Percentiles rank a stretch among this genome's conserved stretches.
Conservation (phyloP, 2,888 invertebrate species). For the Tetropium fuscum region DNA sequence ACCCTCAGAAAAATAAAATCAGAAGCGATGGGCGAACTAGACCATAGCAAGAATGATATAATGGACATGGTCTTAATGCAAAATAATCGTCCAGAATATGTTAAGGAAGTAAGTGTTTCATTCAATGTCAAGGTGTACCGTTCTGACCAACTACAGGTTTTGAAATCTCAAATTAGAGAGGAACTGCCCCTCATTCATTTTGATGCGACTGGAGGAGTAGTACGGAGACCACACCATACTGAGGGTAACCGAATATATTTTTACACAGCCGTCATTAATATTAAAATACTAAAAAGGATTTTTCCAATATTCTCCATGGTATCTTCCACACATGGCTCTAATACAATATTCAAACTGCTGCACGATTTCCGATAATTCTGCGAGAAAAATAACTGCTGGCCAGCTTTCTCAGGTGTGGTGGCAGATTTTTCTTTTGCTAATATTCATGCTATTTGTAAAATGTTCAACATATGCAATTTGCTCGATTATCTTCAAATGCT, state of each 20-base stretch:
- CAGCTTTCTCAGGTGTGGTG: constrained; percentile 1
- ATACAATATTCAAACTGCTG: neutral
- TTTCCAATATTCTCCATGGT: neutral
- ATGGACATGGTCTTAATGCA: constrained; percentile 33
- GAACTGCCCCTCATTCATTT: constrained; percentile 35
- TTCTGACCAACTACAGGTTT: constrained; percentile 30
- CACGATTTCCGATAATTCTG: constrained; percentile 6
- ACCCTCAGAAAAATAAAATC: constrained; percentile 36
- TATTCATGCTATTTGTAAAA: constrained; percentile 33
- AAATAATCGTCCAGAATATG: constrained; percentile 37
- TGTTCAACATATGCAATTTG: constrained; percentile 27
- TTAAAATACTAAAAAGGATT: neutral
- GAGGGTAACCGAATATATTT: constrained; percentile 31
- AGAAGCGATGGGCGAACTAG: constrained; percentile 26
- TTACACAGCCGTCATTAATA: constrained; percentile 19
- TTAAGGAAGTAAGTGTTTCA: constrained; percentile 36
- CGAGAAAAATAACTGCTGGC: constrained; percentile 9
- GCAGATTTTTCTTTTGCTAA: constrained; percentile 28
- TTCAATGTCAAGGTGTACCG: constrained; percentile 41
- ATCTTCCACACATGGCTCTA: neutral
- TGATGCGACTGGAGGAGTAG: constrained; percentile 41
- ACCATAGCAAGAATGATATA: constrained; percentile 29
- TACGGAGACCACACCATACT: constrained; percentile 27
- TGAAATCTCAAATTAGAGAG: constrained; percentile 19
- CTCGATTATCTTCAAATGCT: constrained; percentile 30